Evolutionary conservation across 2,797 vertebrate genomes (phyloP).

Genomic region (Cossypha dichroa): DNA sequence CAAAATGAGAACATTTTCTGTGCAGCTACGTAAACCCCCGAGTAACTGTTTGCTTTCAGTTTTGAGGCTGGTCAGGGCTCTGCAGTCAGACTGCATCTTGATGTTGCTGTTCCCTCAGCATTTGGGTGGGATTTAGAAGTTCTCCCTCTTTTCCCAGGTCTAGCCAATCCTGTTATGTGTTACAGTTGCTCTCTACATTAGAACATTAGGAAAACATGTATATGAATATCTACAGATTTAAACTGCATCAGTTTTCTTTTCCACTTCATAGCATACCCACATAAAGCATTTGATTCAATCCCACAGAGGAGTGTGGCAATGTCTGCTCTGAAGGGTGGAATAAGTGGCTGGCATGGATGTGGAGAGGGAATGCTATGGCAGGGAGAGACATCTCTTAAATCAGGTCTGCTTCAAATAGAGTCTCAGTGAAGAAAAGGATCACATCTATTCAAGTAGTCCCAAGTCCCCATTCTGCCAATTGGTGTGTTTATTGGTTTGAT

Average conservation of each 20-base stretch:
- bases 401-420: neutral
- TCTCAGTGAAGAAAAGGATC: neutral
- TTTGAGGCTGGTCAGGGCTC: neutral
- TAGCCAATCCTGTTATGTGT: neutral
- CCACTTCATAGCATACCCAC: neutral
- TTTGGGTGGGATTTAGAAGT: neutral
- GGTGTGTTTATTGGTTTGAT: constrained; percentile 26
- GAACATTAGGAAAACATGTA: neutral
- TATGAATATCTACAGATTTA: neutral
- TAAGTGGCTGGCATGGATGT: neutral
- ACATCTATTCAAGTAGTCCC: neutral
- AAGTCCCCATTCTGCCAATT: neutral
- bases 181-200: neutral
- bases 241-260: neutral
- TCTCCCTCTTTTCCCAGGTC: neutral
- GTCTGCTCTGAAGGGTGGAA: neutral
- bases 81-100: neutral
- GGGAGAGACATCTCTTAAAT: neutral
- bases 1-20: neutral
- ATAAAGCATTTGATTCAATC: neutral
- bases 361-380: neutral
- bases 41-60: constrained; percentile 33
- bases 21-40: neutral
- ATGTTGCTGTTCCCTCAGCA: neutral
- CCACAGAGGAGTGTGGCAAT: neutral